A percentile compares a stretch with the other conserved stretches of the same genome.
Conservation (phyloP, 2,888 invertebrate genomes). For the Beris morrisii region DNA sequence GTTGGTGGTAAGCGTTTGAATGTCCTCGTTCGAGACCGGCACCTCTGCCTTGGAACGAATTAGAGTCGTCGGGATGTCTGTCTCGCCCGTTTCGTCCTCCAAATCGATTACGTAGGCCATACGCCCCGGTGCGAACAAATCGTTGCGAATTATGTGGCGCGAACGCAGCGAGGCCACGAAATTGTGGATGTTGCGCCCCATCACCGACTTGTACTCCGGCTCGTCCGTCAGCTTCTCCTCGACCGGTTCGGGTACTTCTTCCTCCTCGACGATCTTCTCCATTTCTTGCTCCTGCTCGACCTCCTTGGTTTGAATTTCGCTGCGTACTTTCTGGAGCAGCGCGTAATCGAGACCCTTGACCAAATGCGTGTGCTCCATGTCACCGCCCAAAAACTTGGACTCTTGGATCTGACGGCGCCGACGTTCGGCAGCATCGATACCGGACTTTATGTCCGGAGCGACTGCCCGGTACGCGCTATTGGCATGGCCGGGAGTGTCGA, state of each 20-base stretch:
- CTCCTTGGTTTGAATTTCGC: constrained; percentile 80
- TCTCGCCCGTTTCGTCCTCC: constrained; percentile 84
- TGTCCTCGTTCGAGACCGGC: constrained; percentile 67
- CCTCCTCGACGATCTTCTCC: constrained; percentile 68
- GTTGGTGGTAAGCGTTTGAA: constrained; percentile 71
- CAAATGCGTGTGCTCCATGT: constrained; percentile 99
- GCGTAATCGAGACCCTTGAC: constrained; percentile 97
- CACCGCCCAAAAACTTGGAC: constrained; percentile 99
- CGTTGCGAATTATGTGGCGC: constrained; percentile 78
- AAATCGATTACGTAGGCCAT: constrained; percentile 99
- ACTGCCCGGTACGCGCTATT: constrained; percentile 73
- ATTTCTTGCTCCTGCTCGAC: constrained; percentile 81
- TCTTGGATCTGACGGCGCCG: constrained; percentile 95
- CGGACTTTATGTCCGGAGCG: constrained; percentile 93
- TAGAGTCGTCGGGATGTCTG: constrained; percentile 94
- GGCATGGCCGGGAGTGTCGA: constrained; percentile 70
- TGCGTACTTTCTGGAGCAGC: constrained; percentile 87
- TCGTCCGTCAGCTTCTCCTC: constrained; percentile 69
- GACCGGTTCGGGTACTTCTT: constrained; percentile 54
- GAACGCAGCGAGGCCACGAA: constrained; percentile 62
- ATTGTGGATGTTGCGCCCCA: constrained; percentile 73
- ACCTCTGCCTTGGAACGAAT: constrained; percentile 91
- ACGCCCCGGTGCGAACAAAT: constrained; percentile 89
- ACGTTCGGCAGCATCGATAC: constrained; percentile 92
- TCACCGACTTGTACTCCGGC: constrained; percentile 73